Conservation (phyloP, 92 coral and sea anemone genomes). For the Epizoanthus rinbou region DNA sequence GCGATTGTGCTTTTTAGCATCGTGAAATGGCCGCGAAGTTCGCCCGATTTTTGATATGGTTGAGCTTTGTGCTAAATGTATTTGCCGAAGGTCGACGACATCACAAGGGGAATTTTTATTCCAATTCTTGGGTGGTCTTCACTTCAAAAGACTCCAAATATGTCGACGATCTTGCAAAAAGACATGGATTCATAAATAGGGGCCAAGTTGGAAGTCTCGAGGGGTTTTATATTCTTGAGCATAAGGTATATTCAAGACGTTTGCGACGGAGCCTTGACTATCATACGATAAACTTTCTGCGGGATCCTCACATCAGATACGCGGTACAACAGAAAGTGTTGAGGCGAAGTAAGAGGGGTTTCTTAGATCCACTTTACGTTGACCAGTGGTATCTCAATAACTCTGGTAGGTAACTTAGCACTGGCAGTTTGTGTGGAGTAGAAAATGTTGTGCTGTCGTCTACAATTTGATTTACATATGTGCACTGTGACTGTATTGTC, state of each 20-base stretch:
- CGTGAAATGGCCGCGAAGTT: conserved; percentile 42
- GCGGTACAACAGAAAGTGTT: conserved; percentile 89
- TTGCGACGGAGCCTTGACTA: conserved; percentile 70
- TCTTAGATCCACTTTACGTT: conserved; percentile 73
- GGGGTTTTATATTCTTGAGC: conserved; percentile 85
- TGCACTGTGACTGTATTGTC: neutral
- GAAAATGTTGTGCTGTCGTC: conserved; percentile 7
- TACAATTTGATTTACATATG: neutral
- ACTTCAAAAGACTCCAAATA: conserved; percentile 79
- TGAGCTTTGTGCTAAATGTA: conserved; percentile 23
- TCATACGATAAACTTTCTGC: conserved; percentile 72
- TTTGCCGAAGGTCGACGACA: conserved; percentile 41
- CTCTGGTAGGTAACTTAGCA: conserved; percentile 68
- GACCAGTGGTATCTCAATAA: conserved; percentile 98
- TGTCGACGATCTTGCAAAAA: conserved; percentile 84
- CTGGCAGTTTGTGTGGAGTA: neutral
- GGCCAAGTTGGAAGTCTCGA: conserved; percentile 84
- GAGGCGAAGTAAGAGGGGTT: conserved; percentile 78
- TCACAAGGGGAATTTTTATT: conserved; percentile 52
- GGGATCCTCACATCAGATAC: conserved; percentile 79
- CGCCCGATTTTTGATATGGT: conserved; percentile 39
- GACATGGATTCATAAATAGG: conserved; percentile 79
- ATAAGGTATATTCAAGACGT: conserved; percentile 66
- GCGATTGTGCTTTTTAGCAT: conserved; percentile 1
- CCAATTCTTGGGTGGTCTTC: conserved; percentile 95